phyloP scores from a whole-genome alignment of 1,140 invertebrate species.

The Metopolophium dirhodum region DNA sequence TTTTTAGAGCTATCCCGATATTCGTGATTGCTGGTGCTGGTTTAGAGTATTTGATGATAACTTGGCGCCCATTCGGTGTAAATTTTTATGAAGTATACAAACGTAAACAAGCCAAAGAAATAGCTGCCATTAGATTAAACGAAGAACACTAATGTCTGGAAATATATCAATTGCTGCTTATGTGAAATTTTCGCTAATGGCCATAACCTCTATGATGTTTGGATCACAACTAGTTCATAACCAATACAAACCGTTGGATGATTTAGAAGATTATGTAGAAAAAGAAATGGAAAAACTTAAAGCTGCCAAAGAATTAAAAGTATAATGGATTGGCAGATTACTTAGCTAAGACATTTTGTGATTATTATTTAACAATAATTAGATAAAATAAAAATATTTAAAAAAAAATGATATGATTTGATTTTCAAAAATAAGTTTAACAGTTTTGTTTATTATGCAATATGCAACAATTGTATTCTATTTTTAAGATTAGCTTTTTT shows the following conservation, averaged over 20 bases:
- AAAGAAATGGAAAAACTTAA: conserved; percentile 41
- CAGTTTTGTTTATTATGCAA: not conserved
- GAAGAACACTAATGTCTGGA: conserved; percentile 4
- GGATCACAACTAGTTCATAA: conserved; percentile 47
- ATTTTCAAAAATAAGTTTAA: no score
- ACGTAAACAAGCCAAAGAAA: conserved; percentile 37
- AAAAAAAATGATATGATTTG: no score
- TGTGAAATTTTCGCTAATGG: conserved; percentile 20
- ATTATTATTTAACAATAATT: not conserved
- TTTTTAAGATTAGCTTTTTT: not conserved
- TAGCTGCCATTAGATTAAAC: not conserved
- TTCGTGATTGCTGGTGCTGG: conserved; percentile 6
- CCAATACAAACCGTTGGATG: not conserved
- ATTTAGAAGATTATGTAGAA: conserved; percentile 48
- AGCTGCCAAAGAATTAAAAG: not conserved
- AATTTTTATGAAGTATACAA: conserved; percentile 55
- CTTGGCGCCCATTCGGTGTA: conserved; percentile 38
- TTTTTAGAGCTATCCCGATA: conserved; percentile 23
- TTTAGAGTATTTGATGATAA: conserved; percentile 46
- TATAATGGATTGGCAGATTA: not conserved
- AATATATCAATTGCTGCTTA: not conserved
- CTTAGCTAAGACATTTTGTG: not conserved
- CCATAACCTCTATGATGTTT: conserved; percentile 24
- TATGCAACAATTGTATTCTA: not conserved
- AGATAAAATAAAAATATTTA: no score